A percentile compares a stretch with the other conserved stretches of the same genome.
These are phyloP conservation scores for Cerceris ruficornis DNA, from an alignment of 2,888 invertebrate species.

Conservation along the genomic window DNA sequence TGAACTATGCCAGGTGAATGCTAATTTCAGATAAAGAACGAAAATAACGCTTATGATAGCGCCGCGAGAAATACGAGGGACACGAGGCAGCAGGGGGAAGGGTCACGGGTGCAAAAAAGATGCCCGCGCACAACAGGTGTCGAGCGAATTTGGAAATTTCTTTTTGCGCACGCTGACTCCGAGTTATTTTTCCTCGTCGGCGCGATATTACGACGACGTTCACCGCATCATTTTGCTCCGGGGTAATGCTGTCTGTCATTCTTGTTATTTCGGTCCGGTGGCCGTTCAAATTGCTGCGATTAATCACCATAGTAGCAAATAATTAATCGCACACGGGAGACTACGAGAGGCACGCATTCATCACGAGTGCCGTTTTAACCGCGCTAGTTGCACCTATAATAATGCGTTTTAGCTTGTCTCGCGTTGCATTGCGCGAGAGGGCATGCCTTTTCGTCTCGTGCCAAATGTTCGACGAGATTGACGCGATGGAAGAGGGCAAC, in stretches of 20 bases:
- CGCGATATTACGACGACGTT: constrained; percentile 17
- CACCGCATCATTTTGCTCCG: constrained; percentile 16
- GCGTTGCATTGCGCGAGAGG: not conserved
- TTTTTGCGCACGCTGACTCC: not conserved
- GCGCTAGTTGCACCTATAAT: constrained; percentile 44
- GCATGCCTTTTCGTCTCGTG: not conserved
- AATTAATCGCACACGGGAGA: constrained; percentile 61
- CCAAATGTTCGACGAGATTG: not conserved
- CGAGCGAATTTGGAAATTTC: constrained; percentile 38
- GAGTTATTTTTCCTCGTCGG: not conserved
- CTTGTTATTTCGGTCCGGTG: constrained; percentile 44
- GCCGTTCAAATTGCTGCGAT: constrained; percentile 52
- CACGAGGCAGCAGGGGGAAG: not conserved
- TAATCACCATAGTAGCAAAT: constrained; percentile 61
- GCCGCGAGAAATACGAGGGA: not conserved
- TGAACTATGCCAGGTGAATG: not conserved
- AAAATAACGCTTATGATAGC: constrained; percentile 22
- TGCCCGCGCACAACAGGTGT: constrained; percentile 43
- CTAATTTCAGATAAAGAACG: constrained; percentile 13
- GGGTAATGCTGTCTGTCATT: constrained; percentile 36
- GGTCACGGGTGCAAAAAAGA: not conserved
- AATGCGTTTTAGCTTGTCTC: constrained; percentile 20
- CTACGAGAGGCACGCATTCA: constrained; percentile 61
- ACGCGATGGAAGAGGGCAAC: no score
- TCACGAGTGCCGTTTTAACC: constrained; percentile 61